Evolutionary conservation across 2,888 invertebrate genomes (phyloP).

Genomic region (Pemphredon lugubris): DNA sequence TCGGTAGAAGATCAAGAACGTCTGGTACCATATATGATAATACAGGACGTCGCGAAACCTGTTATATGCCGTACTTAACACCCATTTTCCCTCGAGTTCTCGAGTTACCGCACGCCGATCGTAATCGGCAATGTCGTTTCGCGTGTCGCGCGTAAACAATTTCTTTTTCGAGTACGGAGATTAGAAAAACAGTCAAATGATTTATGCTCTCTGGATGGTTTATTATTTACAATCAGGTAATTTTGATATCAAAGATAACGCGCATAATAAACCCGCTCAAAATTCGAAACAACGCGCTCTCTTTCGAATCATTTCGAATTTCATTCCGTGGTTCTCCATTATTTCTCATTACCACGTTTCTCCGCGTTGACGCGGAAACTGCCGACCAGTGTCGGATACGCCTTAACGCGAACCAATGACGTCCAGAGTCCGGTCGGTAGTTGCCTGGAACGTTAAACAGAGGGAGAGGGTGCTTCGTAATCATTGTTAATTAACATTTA

Average conservation of each 20-base stretch:
- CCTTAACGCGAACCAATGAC: slow-evolving; percentile 28
- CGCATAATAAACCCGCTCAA: too few species aligned
- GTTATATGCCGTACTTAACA: slow-evolving; percentile 54
- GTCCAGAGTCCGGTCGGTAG: slow-evolving; percentile 30
- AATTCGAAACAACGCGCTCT: too few species aligned
- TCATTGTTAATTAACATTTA: slow-evolving; percentile 76
- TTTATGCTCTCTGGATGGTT: too few species aligned
- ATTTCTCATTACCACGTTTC: slow-evolving; percentile 60
- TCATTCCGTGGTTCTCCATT: background rate
- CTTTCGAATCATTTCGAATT: slow-evolving; percentile 7
- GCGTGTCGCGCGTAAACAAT: too few species aligned
- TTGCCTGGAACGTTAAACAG: slow-evolving; percentile 53
- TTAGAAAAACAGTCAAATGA: too few species aligned
- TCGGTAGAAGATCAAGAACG: slow-evolving; percentile 24
- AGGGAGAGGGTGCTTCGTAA: slow-evolving; percentile 61
- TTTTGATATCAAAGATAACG: too few species aligned
- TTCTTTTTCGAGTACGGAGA: too few species aligned
- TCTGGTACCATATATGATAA: slow-evolving; percentile 8
- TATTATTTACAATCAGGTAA: too few species aligned
- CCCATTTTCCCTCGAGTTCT: slow-evolving; percentile 55
- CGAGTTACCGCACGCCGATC: slow-evolving; percentile 51
- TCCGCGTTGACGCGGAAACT: slow-evolving; percentile 37
- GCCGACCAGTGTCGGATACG: slow-evolving; percentile 43
- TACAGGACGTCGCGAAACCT: slow-evolving; percentile 49
- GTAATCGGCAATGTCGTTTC: too few species aligned